Evolutionary conservation across 2,797 vertebrate species (phyloP), one percentile per base, ranked within the genome.

Genomic region (Diplodus sargus): DNA sequence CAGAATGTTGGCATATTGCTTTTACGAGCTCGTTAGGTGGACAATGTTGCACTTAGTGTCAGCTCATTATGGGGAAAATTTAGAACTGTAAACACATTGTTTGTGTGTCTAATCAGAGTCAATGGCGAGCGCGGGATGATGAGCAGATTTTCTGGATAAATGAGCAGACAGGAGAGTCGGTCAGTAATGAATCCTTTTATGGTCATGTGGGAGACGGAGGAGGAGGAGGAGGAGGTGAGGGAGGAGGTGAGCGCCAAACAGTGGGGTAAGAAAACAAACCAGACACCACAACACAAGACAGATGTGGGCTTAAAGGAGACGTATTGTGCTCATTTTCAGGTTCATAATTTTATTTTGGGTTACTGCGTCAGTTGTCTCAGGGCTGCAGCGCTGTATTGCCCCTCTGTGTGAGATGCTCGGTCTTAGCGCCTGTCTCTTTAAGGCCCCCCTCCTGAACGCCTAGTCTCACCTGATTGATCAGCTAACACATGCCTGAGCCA

Each of bases 31-130:
- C 47, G 81, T 94, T 94, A 93, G 82, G 65, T 81, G 80, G 82
- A 90, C 90, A 92, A 90, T 91, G 90, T 93, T 94, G 84, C 92
- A 82, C 89, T 93, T 90, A 91, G 88, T 89, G 78, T 88, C 84
- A 89, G 90, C 84, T 92, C 87, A 88, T 95, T 94, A 92, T 70
- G 74, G 75, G 72, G 61, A 68, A 85, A 87, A 92, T 91, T 74
- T 79, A 60, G 66, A 87, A 79, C 63, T 73, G 88, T 92, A 92
- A 93, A 93, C 90, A 90, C 84, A 90, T 89, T 93, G 87, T 92
- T 92, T 91, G 85, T 81, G 72, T 54, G 65, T 85, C 83, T 91
- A 90, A 91, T 95, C 92, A 86, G 77, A 89, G 83, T 87, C 77
- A 89, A 62, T 85, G 63, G 74, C 20, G 54, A 89, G 70, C 69